These are phyloP conservation scores for Sisyra nigra DNA, from an alignment of 2,888 invertebrate genomes.

Conservation along the genomic window DNA sequence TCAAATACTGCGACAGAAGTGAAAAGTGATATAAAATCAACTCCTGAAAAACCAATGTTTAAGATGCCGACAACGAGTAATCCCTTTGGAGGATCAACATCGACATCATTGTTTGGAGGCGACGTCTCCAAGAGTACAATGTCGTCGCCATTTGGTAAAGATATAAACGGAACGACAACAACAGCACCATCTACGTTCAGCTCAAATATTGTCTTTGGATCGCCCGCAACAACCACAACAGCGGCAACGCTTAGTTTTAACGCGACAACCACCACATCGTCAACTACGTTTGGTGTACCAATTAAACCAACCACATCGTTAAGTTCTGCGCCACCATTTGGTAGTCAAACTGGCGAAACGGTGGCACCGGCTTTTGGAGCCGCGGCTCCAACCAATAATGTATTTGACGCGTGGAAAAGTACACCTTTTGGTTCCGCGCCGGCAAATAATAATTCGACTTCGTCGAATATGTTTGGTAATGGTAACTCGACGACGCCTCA, in stretches of 20 bases:
- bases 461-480: no score
- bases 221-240: conserved; percentile 6
- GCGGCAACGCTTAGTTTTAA: conserved; percentile 9
- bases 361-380: no score
- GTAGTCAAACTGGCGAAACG: no score
- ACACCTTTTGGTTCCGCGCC: not conserved
- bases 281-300: not conserved
- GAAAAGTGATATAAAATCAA: not conserved
- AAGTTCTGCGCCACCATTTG: no score
- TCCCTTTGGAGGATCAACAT: conserved; percentile 6
- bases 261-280: conserved; percentile 6
- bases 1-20: conserved; percentile 1
- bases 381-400: no score
- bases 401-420: no score
- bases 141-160: not conserved
- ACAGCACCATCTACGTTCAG: conserved; percentile 6
- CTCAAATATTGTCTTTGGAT: conserved; percentile 5
- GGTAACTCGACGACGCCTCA: no score
- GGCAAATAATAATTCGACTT: conserved; percentile 2
- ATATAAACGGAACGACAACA: conserved; percentile 5
- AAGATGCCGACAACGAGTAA: conserved; percentile 12
- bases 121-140: conserved; percentile 6
- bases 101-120: conserved; percentile 16
- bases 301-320: no score
- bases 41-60: conserved; percentile 4